Evolutionary conservation across 2,113 vertebrate species (phyloP), one percentile per base, ranked within the genome.

Genomic region (Polypterus bichir): DNA sequence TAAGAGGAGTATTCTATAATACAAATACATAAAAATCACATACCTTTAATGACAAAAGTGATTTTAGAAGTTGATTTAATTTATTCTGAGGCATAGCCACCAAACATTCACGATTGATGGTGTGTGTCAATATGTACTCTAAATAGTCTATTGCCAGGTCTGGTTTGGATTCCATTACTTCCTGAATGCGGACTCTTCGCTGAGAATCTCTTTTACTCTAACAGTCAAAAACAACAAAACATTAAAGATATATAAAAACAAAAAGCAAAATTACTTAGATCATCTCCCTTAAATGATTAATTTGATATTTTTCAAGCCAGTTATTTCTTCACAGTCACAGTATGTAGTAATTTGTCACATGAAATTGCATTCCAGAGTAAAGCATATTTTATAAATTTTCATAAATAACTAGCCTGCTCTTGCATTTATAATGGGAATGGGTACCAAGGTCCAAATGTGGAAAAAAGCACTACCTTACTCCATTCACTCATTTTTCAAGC

Each of bases 131-230:
- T 64, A 98, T 68, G 68, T 93, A 88, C 9, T 97, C 92, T 65
- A 90, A 49, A 65, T 93, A 99, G 55, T 79, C 76, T 65, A 97
- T n/a, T 0, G 86, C 94, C 66, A 97, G 60, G 44, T 89, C 85
- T 0, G 92, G 92, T 69, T 91, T 94, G 0, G 77, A 70, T 6
- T 89, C 84, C 0, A 59, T 65, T 0, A 76, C 75, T 60, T 89
- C 83, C 1, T 75, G 74, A 69, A 94, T 86, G 3, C 60, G 81
- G 5, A 93, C 91, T 67, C 76, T 83, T 4, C 80, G 80, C 6
- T 55, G 54, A 1, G 71, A 57, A 1, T 66, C 45, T 1, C 58
- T 66, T 7, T 72, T 70, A 9, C 48, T 75, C 90, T 94, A 60
- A 44, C 44, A 56, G 56, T 9, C 3, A 11, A 62, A 57, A 44